These are phyloP conservation scores for Drosophila simulans DNA, from an alignment of 1,140 invertebrate genomes.

Conservation along the genomic window DNA sequence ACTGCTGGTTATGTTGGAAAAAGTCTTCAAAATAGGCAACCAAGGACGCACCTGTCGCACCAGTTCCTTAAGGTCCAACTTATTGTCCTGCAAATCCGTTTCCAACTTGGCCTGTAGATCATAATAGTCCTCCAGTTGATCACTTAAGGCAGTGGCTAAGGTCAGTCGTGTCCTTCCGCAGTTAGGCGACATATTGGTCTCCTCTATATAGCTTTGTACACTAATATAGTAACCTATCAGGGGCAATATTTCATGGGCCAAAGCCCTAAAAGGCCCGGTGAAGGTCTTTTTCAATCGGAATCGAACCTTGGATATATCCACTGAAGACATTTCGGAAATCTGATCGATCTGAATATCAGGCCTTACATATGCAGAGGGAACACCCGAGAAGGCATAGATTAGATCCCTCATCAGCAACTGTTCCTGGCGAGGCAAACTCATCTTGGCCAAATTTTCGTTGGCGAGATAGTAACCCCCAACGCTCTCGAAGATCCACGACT, in stretches of 20 bases:
- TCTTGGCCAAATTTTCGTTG: slow-evolving; percentile 46
- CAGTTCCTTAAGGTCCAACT: slow-evolving; percentile 48
- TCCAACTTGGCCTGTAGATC: slow-evolving; percentile 56
- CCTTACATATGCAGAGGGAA: slow-evolving; percentile 52
- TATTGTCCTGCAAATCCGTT: slow-evolving; percentile 32
- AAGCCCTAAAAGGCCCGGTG: slow-evolving; percentile 28
- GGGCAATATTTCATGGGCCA: slow-evolving; percentile 52
- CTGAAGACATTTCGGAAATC: slow-evolving; percentile 19
- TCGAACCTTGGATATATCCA: slow-evolving; percentile 44
- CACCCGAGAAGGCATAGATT: slow-evolving; percentile 69
- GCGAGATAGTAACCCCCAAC: slow-evolving; percentile 64
- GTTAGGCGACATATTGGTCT: slow-evolving; percentile 35
- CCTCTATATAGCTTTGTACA: slow-evolving; percentile 65
- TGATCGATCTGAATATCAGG: slow-evolving; percentile 38
- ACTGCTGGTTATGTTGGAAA: slow-evolving; percentile 21
- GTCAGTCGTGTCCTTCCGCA: slow-evolving; percentile 23
- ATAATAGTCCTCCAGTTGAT: slow-evolving; percentile 47
- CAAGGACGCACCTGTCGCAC: slow-evolving; percentile 59
- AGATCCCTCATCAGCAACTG: slow-evolving; percentile 54
- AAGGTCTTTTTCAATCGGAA: slow-evolving; percentile 59
- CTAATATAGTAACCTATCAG: slow-evolving; percentile 57
- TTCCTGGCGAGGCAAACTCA: slow-evolving; percentile 45
- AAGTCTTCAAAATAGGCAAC: slow-evolving; percentile 36
- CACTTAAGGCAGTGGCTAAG: slow-evolving; percentile 32
- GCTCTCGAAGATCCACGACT: slow-evolving; percentile 55